phyloP scores from a whole-genome alignment of 2,113 vertebrate species.

The Puntigrus tetrazona region DNA sequence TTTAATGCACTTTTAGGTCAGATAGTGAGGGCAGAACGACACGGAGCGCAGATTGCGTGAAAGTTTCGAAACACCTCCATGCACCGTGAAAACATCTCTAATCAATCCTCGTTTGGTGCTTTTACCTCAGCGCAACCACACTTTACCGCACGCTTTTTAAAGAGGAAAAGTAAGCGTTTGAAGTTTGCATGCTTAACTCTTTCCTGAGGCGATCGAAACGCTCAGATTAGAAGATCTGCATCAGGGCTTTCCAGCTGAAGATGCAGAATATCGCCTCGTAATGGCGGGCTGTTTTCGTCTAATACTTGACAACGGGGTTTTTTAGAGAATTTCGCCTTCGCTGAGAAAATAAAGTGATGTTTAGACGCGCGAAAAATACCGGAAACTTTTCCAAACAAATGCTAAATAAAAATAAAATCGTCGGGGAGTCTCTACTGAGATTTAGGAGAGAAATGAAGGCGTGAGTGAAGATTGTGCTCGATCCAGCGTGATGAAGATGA shows the following conservation, averaged over 20 bases:
- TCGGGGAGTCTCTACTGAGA: slow-evolving; percentile 34
- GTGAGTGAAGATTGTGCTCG: slow-evolving; percentile 65
- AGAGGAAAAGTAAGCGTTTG: background rate
- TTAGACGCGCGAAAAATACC: too few species aligned
- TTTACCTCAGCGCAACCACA: background rate
- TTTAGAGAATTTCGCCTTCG: too few species aligned
- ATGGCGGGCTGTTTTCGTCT: background rate
- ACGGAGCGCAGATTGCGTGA: slow-evolving; percentile 6
- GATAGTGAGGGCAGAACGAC: background rate
- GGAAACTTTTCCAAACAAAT: too few species aligned
- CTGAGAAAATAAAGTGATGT: too few species aligned
- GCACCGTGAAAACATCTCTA: background rate
- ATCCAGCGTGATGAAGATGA: slow-evolving; percentile 59
- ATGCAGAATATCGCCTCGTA: background rate
- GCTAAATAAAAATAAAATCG: too few species aligned
- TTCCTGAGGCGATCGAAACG: background rate
- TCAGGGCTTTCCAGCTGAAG: background rate
- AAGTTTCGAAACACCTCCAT: slow-evolving; percentile 51
- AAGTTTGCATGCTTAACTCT: background rate
- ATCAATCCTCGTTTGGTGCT: background rate
- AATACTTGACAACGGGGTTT: too few species aligned
- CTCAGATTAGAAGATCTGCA: background rate
- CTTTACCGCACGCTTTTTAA: background rate
- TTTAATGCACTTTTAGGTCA: background rate
- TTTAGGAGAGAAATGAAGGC: slow-evolving; percentile 52